phyloP scores from a whole-genome alignment of 2,797 vertebrate species.

The Podarcis siculus region DNA sequence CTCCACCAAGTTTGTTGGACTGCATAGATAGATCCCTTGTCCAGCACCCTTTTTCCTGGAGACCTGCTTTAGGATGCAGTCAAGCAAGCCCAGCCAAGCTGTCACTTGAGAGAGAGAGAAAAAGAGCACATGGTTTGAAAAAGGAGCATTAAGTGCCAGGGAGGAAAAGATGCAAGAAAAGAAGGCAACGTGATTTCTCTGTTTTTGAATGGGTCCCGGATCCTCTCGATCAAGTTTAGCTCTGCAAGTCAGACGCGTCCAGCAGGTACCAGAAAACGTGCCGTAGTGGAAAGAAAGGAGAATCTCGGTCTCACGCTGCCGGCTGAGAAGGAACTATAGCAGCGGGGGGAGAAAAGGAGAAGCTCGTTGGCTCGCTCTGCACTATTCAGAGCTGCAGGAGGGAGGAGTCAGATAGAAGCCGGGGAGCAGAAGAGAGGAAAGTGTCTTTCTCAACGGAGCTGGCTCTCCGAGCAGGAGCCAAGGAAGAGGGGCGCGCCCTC shows the following conservation, averaged over 20 bases:
- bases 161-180: slow-evolving; percentile 8
- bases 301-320: slow-evolving; percentile 46
- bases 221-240: not conserved
- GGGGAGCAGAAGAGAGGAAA: slow-evolving; percentile 51
- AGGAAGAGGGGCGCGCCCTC: slow-evolving; percentile 24
- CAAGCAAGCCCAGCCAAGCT: slow-evolving; percentile 34
- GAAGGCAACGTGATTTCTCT: slow-evolving; percentile 3
- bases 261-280: slow-evolving; percentile 41
- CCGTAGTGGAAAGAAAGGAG: slow-evolving; percentile 54
- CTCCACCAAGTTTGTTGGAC: slow-evolving; percentile 62
- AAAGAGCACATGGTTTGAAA: slow-evolving; percentile 40
- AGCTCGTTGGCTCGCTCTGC: slow-evolving; percentile 64
- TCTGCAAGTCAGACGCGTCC: slow-evolving; percentile 43
- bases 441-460: slow-evolving; percentile 27
- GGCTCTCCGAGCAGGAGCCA: slow-evolving; percentile 30
- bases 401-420: slow-evolving; percentile 76
- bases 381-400: slow-evolving; percentile 75
- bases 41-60: not conserved
- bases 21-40: slow-evolving; percentile 23
- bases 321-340: slow-evolving; percentile 44
- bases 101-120: slow-evolving; percentile 41
- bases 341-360: slow-evolving; percentile 26
- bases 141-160: slow-evolving; percentile 37
- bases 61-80: slow-evolving; percentile 38
- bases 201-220: not conserved